A percentile compares a stretch with the other conserved stretches of the same genome.
Conservation (phyloP, 2,888 invertebrate genomes). For the Alcis repandata region DNA sequence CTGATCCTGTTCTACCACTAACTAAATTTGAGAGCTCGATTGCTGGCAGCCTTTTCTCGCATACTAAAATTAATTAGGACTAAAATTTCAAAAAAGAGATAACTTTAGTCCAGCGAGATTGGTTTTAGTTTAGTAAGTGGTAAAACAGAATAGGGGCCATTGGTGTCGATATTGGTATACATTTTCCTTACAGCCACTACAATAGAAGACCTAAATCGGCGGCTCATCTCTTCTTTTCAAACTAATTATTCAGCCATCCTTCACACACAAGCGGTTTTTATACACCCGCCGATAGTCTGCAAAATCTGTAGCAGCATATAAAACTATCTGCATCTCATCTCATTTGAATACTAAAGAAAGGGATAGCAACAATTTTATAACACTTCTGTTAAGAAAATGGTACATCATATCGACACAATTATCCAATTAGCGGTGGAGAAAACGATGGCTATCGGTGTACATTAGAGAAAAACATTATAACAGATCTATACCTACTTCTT, state of each 20-base stretch:
- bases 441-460: constrained; percentile 10
- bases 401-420: constrained; percentile 5
- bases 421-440: constrained; percentile 18
- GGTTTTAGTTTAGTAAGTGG: too few relatives aligned
- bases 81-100: not conserved
- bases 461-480: constrained; percentile 16
- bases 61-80: not conserved
- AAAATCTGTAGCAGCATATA: not conserved
- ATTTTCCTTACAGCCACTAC: too few relatives aligned
- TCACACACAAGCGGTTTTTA: not conserved
- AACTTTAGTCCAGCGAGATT: too few relatives aligned
- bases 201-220: too few relatives aligned
- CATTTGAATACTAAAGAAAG: not conserved
- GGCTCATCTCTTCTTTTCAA: not conserved
- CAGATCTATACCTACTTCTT: constrained; percentile 1
- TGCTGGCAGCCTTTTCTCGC: not conserved
- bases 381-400: not conserved
- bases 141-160: too few relatives aligned
- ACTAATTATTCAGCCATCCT: not conserved
- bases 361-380: not conserved
- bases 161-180: too few relatives aligned
- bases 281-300: too few relatives aligned
- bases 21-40: not conserved
- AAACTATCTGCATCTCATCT: not conserved
- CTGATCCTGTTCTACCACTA: not conserved